phyloP scores from a whole-genome alignment of 2,113 vertebrate species.

The Gallinago undulata region DNA sequence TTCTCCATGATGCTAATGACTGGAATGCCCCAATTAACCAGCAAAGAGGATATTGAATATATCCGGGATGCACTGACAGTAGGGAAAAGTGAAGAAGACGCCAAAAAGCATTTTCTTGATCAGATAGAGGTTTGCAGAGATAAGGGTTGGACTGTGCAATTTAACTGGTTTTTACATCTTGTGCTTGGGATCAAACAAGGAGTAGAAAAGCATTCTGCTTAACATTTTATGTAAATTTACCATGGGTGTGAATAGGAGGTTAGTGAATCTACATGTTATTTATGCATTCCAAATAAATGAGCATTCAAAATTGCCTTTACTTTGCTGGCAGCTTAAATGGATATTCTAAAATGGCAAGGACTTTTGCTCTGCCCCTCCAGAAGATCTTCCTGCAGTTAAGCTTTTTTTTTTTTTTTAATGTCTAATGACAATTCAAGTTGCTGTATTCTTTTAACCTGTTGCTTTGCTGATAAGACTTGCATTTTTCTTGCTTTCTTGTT shows the following conservation, averaged over 20 bases:
- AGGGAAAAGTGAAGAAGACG: conserved; percentile 88
- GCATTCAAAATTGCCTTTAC: conserved; percentile 16
- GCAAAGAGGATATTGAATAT: conserved; percentile 97
- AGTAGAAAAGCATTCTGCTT: conserved; percentile 92
- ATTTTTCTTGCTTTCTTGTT: background rate
- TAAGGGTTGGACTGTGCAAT: conserved; percentile 98
- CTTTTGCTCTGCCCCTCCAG: background rate
- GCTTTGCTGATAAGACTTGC: background rate
- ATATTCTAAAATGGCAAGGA: background rate
- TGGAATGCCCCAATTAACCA: conserved; percentile 97
- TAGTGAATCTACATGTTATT: conserved; percentile 24
- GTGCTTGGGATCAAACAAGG: conserved; percentile 98
- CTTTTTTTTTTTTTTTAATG: background rate
- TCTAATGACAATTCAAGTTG: background rate
- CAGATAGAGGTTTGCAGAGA: conserved; percentile 98
- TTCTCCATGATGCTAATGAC: conserved; percentile 99
- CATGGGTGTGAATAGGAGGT: conserved; percentile 6
- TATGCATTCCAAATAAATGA: conserved; percentile 32
- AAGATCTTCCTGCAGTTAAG: background rate
- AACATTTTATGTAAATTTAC: background rate
- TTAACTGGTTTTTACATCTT: conserved; percentile 98
- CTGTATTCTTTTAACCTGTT: background rate
- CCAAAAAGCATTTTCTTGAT: conserved; percentile 93
- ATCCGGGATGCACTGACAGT: conserved; percentile 95
- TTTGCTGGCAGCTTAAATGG: conserved; percentile 29